These are phyloP conservation scores for Alexandromys fortis DNA, from an alignment of 2,113 vertebrate genomes.

Conservation along the genomic window DNA sequence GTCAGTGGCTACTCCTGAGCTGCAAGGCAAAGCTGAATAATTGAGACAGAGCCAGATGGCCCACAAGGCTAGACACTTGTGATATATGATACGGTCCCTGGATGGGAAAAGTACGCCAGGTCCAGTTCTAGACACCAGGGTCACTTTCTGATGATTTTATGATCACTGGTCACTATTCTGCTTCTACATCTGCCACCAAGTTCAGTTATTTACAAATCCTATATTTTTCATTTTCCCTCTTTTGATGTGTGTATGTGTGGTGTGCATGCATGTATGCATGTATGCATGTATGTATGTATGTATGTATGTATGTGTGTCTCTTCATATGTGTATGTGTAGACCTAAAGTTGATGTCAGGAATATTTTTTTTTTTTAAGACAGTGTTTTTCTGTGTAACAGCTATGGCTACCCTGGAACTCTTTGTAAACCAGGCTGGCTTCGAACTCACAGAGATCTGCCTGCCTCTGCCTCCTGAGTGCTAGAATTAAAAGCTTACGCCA, in stretches of 20 bases:
- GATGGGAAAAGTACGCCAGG: not conserved
- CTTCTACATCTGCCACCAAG: not conserved
- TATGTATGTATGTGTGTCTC: not conserved
- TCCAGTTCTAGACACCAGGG: not conserved
- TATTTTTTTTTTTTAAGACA: not conserved
- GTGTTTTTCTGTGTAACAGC: not conserved
- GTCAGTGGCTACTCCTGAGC: conserved; percentile 15
- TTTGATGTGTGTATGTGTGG: not conserved
- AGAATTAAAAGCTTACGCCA: not conserved
- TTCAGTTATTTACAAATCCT: conserved; percentile 7
- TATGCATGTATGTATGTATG: no score
- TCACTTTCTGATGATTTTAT: conserved; percentile 23
- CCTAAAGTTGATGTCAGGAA: not conserved
- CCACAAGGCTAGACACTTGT: not conserved
- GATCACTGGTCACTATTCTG: conserved; percentile 26
- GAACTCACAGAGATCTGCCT: not conserved
- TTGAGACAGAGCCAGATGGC: not conserved
- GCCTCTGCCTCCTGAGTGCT: not conserved
- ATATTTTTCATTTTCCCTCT: not conserved
- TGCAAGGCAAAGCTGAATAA: conserved; percentile 15
- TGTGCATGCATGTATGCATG: no score
- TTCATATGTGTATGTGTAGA: not conserved
- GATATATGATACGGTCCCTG: not conserved
- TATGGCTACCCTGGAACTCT: not conserved
- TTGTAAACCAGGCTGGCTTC: not conserved